Conservation (phyloP, 2,888 invertebrate species). For the Strigamia maritima region DNA sequence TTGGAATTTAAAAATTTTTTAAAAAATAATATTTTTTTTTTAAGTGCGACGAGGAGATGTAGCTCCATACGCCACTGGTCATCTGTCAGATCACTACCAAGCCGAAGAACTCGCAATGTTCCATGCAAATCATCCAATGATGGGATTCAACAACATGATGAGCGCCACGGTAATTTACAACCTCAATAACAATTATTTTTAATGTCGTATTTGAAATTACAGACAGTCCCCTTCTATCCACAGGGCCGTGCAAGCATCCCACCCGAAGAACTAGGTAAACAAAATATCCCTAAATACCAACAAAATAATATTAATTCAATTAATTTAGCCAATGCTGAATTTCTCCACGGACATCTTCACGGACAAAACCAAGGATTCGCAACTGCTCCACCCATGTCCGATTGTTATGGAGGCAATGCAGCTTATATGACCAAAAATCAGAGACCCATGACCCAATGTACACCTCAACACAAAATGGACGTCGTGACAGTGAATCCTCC, state of each 20-base stretch:
- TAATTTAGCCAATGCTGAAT: too few species aligned
- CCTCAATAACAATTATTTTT: neutral
- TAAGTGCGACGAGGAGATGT: too few species aligned
- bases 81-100: neutral
- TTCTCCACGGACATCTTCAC: neutral
- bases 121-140: neutral
- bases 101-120: neutral
- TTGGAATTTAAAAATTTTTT: too few species aligned
- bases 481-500: neutral
- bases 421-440: neutral
- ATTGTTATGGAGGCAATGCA: neutral
- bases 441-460: neutral
- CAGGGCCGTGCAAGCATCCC: neutral
- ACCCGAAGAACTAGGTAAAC: too few species aligned
- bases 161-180: neutral
- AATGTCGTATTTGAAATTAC: neutral
- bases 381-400: conserved; percentile 2
- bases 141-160: neutral
- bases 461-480: neutral
- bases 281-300: too few species aligned
- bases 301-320: too few species aligned
- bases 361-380: neutral
- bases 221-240: conserved; percentile 13
- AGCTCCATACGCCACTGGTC: neutral
- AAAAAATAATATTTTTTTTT: too few species aligned